Evolutionary conservation across 2,888 invertebrate species (phyloP).

Genomic region (Pachycephus smyrnensis): DNA sequence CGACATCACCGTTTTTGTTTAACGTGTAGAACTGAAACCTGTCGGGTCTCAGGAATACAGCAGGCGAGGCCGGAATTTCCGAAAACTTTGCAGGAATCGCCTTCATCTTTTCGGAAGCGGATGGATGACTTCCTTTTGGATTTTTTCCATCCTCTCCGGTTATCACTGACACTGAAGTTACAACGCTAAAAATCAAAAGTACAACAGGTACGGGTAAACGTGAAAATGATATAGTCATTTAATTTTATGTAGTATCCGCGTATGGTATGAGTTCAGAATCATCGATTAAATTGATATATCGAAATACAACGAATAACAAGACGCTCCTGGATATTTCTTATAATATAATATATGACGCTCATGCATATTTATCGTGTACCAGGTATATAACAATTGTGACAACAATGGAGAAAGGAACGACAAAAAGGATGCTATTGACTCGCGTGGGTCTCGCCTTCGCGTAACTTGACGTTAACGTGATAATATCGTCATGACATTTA

Average conservation of each 20-base stretch:
- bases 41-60: conserved; percentile 83
- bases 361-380: background rate
- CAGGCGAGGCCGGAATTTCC: conserved; percentile 73
- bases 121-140: conserved; percentile 53
- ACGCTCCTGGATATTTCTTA: too few species aligned
- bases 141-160: conserved; percentile 68
- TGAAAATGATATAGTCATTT: too few species aligned
- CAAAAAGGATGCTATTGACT: background rate
- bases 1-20: conserved; percentile 84
- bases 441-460: background rate
- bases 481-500: background rate
- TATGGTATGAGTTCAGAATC: background rate
- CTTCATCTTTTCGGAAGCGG: conserved; percentile 72
- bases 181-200: conserved; percentile 69
- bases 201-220: too few species aligned
- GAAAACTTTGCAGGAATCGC: conserved; percentile 58
- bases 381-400: background rate
- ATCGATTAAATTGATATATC: background rate
- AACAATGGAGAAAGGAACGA: background rate
- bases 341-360: background rate
- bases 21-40: conserved; percentile 90
- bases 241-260: too few species aligned
- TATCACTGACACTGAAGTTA: conserved; percentile 76
- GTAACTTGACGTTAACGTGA: background rate
- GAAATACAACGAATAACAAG: too few species aligned